Evolutionary conservation across 2,797 vertebrate species (phyloP).

Genomic region (Tapirus indicus): DNA sequence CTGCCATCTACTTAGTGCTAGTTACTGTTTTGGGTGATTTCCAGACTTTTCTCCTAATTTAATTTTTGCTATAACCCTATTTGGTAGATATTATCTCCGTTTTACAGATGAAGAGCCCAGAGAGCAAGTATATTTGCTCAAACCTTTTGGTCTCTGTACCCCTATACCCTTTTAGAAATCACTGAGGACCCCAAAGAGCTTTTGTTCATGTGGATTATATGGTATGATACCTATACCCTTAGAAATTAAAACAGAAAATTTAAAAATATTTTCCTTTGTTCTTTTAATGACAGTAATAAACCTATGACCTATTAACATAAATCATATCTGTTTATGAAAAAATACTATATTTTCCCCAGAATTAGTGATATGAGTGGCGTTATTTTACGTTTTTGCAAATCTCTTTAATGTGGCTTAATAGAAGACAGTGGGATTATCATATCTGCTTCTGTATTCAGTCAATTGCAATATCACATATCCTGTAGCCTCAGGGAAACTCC

Average conservation of each 20-base stretch:
- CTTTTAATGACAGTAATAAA: neutral
- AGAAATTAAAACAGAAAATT: neutral
- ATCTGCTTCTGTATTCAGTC: neutral
- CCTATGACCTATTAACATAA: neutral
- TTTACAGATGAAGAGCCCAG: neutral
- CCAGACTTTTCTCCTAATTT: neutral
- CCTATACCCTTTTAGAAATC: neutral
- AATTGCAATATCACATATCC: fast-evolving
- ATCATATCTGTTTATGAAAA: neutral
- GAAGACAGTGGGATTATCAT: neutral
- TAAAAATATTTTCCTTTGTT: neutral
- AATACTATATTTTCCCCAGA: neutral
- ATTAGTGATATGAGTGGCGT: neutral
- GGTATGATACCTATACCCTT: neutral
- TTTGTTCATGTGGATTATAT: neutral
- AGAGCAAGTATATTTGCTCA: neutral
- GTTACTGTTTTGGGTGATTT: neutral
- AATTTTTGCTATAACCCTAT: neutral
- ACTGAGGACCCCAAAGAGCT: neutral
- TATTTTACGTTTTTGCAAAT: neutral
- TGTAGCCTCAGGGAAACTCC: neutral
- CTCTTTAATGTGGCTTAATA: neutral
- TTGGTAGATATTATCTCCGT: neutral
- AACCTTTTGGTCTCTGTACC: neutral
- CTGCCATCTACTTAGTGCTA: neutral